These are phyloP conservation scores for Watersipora subatra DNA, from an alignment of 1,140 invertebrate species.

Conservation along the genomic window DNA sequence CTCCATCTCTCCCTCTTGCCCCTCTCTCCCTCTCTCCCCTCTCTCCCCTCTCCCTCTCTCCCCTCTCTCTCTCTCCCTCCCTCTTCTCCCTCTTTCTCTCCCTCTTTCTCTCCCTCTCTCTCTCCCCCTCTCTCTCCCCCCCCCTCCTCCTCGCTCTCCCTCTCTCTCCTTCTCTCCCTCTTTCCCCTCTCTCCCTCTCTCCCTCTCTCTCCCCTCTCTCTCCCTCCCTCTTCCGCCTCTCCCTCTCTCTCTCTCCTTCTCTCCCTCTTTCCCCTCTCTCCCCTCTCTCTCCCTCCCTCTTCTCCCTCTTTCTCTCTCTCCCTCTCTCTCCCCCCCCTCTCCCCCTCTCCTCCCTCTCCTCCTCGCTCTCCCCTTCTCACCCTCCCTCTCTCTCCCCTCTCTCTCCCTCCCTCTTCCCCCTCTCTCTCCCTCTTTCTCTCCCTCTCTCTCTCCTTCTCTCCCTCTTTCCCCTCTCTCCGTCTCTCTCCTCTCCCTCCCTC, in stretches of 20 bases:
- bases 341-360: no score
- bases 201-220: slow-evolving; percentile 1
- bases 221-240: background rate
- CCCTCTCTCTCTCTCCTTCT: background rate
- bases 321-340: no score
- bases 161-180: background rate
- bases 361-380: no score
- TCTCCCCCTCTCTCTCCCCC: background rate
- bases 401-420: background rate
- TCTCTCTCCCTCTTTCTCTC: background rate
- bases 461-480: background rate
- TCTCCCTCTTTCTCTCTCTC: no score
- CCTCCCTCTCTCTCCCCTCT: background rate
- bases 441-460: background rate
- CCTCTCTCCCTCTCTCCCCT: no score
- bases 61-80: no score
- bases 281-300: no score
- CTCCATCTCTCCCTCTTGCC: no score
- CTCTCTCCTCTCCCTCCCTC: background rate
- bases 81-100: background rate
- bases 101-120: background rate
- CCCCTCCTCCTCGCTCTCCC: background rate
- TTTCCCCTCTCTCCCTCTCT: background rate
- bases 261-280: slow-evolving; percentile 6
- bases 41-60: no score